Percentiles rank a stretch among this genome's conserved stretches.
phyloP scores from a whole-genome alignment of 2,797 vertebrate genomes.

The Phrynocephalus vlangalii region DNA sequence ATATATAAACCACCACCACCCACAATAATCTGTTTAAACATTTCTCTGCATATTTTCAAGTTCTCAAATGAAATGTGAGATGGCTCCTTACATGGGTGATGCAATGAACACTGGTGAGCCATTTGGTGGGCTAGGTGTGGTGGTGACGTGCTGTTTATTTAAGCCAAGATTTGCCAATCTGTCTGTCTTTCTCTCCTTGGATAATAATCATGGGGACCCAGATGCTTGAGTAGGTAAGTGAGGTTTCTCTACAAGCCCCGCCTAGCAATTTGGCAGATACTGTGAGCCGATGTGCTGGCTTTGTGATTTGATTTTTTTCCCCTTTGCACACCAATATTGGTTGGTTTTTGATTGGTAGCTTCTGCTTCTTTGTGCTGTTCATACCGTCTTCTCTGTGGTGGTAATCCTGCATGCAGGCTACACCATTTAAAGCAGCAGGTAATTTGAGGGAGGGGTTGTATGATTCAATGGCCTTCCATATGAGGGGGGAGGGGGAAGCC shows the following conservation, averaged over 20 bases:
- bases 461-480: not conserved
- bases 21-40: not conserved
- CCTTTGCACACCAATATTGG: slow-evolving; percentile 72
- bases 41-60: not conserved
- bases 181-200: slow-evolving; percentile 69
- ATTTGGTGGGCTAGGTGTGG: not conserved
- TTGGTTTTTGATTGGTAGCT: slow-evolving; percentile 62
- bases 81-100: not conserved
- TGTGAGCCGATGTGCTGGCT: slow-evolving; percentile 77
- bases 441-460: too few relatives aligned
- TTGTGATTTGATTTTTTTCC: slow-evolving; percentile 60
- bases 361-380: slow-evolving; percentile 70
- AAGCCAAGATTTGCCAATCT: slow-evolving; percentile 70
- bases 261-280: slow-evolving; percentile 78
- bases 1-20: too few relatives aligned
- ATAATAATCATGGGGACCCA: slow-evolving; percentile 75
- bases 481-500: not conserved
- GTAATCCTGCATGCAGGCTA: not conserved
- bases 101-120: not conserved
- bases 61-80: not conserved
- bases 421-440: not conserved
- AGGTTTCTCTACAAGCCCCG: slow-evolving; percentile 80
- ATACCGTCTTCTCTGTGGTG: slow-evolving; percentile 60
- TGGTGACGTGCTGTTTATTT: slow-evolving; percentile 60
- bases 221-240: slow-evolving; percentile 79